Percentiles rank a stretch among this genome's conserved stretches.
These are phyloP conservation scores for Cheilosia variabilis DNA, from an alignment of 2,888 invertebrate genomes.

Conservation along the genomic window DNA sequence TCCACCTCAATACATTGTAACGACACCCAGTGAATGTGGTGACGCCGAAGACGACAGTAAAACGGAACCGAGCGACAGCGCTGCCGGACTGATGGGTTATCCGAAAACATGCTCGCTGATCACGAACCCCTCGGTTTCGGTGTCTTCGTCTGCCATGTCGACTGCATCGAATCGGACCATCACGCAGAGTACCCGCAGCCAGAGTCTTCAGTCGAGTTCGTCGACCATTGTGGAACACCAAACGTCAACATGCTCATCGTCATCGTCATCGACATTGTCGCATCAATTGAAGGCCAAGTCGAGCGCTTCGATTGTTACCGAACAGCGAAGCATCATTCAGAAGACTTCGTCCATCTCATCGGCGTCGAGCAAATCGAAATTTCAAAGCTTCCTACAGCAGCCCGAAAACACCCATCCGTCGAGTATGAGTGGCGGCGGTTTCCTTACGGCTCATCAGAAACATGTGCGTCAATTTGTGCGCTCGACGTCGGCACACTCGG, in stretches of 20 bases:
- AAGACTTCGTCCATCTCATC: conserved; percentile 77
- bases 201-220: conserved; percentile 81
- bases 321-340: conserved; percentile 80
- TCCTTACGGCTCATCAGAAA: conserved; percentile 83
- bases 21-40: conserved; percentile 82
- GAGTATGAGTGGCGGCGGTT: conserved; percentile 78
- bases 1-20: conserved; percentile 83
- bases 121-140: conserved; percentile 72
- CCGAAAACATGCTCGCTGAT: conserved; percentile 47
- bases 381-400: conserved; percentile 83
- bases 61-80: conserved; percentile 76
- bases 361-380: conserved; percentile 80
- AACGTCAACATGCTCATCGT: conserved; percentile 71
- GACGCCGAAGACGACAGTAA: conserved; percentile 80
- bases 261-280: conserved; percentile 82
- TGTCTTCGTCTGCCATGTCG: conserved; percentile 68
- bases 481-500: conserved; percentile 83
- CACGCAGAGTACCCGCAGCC: conserved; percentile 80
- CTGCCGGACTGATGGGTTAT: conserved; percentile 68
- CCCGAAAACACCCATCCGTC: conserved; percentile 80
- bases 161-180: conserved; percentile 70
- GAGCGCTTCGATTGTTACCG: conserved; percentile 82
- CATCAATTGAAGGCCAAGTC: conserved; percentile 83
- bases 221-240: conserved; percentile 79
- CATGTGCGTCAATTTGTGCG: conserved; percentile 83